phyloP scores from a whole-genome alignment of 2,113 vertebrate genomes.

The Mus spicilegus region DNA sequence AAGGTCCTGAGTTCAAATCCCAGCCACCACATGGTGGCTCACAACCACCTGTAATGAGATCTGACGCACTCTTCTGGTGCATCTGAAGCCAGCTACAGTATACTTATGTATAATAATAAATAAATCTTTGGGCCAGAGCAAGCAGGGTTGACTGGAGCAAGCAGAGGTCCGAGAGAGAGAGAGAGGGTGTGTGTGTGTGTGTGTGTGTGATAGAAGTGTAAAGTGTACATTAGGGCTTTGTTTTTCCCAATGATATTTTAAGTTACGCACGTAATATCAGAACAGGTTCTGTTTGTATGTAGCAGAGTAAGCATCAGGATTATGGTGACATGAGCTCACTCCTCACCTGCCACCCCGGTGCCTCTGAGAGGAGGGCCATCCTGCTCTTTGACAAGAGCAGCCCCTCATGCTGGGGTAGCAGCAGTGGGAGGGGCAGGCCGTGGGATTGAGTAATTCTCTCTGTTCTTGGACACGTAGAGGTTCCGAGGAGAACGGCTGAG shows the following conservation, averaged over 20 bases:
- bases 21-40: too few species aligned
- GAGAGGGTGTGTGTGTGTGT: too few species aligned
- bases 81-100: too few species aligned
- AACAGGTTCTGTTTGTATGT: background rate
- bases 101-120: too few species aligned
- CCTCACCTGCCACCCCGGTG: too few species aligned
- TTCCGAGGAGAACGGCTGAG: background rate
- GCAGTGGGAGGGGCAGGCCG: background rate
- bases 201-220: background rate
- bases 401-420: background rate
- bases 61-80: too few species aligned
- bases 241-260: conserved; percentile 40
- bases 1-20: too few species aligned
- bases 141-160: too few species aligned
- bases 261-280: background rate
- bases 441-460: background rate
- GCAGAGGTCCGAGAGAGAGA: too few species aligned
- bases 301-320: background rate
- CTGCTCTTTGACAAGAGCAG: background rate
- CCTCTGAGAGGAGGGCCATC: background rate
- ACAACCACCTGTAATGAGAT: too few species aligned
- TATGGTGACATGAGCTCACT: background rate
- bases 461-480: background rate
- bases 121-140: too few species aligned
- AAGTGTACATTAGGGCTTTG: background rate